Evolutionary conservation across 2,888 invertebrate species (phyloP), one percentile per base, ranked within the genome.

Genomic region (Drosophila eohydei): DNA sequence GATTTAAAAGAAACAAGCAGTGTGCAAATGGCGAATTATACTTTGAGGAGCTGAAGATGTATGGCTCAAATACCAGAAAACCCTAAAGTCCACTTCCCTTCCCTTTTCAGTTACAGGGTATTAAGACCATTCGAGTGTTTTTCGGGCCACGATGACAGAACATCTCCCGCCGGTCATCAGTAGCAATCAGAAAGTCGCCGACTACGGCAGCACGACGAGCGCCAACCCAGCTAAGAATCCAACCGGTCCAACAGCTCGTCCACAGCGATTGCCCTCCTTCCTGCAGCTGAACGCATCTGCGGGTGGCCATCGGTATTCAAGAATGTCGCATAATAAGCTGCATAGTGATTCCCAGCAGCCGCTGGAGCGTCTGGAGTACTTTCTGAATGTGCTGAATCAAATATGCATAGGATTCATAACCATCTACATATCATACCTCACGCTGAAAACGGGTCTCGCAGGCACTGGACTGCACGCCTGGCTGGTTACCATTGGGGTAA

Each of bases 321-420:
- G 67, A 80, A 91, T 91, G 91, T 59, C 78, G 11, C 80, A 89
- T 28, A 78, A 81, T 28, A 61, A 28, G 5, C 38, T 74, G 57
- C 69, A 71, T 7, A 48, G 57, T 11, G 90, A 89, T 2, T 34
- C 69, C 16, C 80, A 80, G n/a, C 72, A 74, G 43, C 52, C 78
- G 4, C 30, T 83, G 7, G 77, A 88, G 54, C 78, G 82, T 1
- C 8, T 91, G 4, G 91, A 91, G 60, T 87, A 74, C 52, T 67
- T 83, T 2, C 34, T 92, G 0, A 91, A 90, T 71, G 82, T 91
- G 3, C 44, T 92, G 3, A 92, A 92, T 76, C 92, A 92, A 58
- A 89, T 92, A 61, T 90, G 91, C 69, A 92, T 92, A 44, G 92
- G 92, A 11, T 92, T 92, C 51, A 78, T 92, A 3, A 91, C 92